phyloP scores from a whole-genome alignment of 1,140 invertebrate genomes.

The Monomorium pharaonis region DNA sequence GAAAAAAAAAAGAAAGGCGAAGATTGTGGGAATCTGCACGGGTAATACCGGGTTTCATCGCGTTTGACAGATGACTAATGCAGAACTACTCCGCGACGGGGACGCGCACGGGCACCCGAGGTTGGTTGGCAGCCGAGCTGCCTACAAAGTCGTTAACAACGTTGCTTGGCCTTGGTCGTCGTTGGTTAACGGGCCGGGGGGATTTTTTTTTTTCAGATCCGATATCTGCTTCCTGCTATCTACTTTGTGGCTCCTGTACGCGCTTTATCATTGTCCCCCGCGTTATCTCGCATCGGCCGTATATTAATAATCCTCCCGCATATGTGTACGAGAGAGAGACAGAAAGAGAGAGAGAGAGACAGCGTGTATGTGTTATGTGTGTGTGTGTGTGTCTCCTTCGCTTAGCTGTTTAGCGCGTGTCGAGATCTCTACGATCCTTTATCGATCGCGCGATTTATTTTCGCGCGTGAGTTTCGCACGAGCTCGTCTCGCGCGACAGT shows the following conservation, averaged over 20 bases:
- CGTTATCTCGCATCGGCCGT: conserved; percentile 52
- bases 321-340: too few relatives aligned
- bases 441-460: conserved; percentile 50
- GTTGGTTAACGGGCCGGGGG: conserved; percentile 66
- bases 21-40: conserved; percentile 43
- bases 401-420: conserved; percentile 19
- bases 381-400: conserved; percentile 35
- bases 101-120: conserved; percentile 6
- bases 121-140: conserved; percentile 40
- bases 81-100: conserved; percentile 43
- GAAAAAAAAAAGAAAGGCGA: background rate
- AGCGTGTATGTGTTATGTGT: too few relatives aligned
- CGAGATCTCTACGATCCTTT: conserved; percentile 12
- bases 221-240: conserved; percentile 70
- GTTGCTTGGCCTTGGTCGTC: conserved; percentile 70
- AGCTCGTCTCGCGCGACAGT: background rate
- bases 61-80: conserved; percentile 74
- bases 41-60: conserved; percentile 72
- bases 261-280: conserved; percentile 67
- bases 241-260: conserved; percentile 61
- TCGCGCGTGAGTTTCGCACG: background rate
- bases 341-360: too few relatives aligned
- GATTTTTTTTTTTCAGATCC: conserved; percentile 65
- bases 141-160: conserved; percentile 69
- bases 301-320: conserved; percentile 52